Evolutionary conservation across 2,797 vertebrate genomes (phyloP), one percentile per base, ranked within the genome.

Genomic region (Sparidentex hasta): DNA sequence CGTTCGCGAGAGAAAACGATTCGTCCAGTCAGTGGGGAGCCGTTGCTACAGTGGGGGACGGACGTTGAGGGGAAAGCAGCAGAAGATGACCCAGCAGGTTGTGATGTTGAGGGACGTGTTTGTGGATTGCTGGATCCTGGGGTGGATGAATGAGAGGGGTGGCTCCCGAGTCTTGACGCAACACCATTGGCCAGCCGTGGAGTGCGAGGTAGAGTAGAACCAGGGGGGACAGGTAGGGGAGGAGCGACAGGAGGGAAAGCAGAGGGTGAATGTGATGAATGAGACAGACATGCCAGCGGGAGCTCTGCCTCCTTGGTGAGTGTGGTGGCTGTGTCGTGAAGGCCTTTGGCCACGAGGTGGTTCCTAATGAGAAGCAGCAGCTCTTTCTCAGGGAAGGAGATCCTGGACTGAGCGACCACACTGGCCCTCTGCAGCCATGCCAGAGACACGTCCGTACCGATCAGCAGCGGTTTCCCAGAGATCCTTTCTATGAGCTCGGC

Each of bases 361-460:
- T 99, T 99, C 71, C 98, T 94, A 66, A 99, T 98, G n/a, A 99
- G 96, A 27, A 99, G 90, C 69, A 99, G 94, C 74, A 99, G 93
- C 92, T 99, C 98, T 87, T 99, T 99, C 93, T 99, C 98, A 1
- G 98, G 98, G 87, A 99, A 99, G 0, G 95, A 95, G 90, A 99
- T 99, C 85, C 98, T 96, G 0, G 98, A 98, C 88, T 99, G 98
- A 29, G 98, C 98, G 48, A 99, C 98, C 64, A 99, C 98, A 16
- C 97, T 98, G 0, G 98, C 98, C 80, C 98, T 96, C 94, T 99
- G 98, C 75, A 99, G 80, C 65, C 98, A 96, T 0, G 98, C 98
- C 92, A 99, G 90, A 0, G 98, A 99, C 41, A 99, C 98, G 0
- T 99, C 98, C 0, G 98, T 97, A 72, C 98, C 98, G 0, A 99